A percentile compares a stretch with the other conserved stretches of the same genome.
These are phyloP conservation scores for Cabera pusaria DNA, from an alignment of 2,888 invertebrate species.

Conservation along the genomic window DNA sequence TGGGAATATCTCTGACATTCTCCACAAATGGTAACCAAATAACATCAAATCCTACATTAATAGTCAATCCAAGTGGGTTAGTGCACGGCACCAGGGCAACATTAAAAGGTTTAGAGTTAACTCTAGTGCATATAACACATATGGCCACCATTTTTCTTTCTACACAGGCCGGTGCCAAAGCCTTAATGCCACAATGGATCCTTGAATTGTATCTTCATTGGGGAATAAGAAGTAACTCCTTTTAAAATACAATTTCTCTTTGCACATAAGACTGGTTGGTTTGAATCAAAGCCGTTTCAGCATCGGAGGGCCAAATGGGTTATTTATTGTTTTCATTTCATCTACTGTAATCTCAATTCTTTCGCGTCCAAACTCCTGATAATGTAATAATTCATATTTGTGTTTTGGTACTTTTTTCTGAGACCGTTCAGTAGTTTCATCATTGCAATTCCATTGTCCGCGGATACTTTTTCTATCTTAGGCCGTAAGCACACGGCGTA, in stretches of 20 bases:
- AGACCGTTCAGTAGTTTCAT: too few relatives aligned
- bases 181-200: conserved; percentile 87
- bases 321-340: conserved; percentile 73
- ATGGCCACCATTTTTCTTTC: conserved; percentile 84
- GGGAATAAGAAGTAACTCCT: conserved; percentile 88
- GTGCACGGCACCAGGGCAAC: conserved; percentile 82
- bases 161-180: conserved; percentile 86
- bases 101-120: conserved; percentile 79
- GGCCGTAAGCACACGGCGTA: too few relatives aligned
- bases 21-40: conserved; percentile 87
- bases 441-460: too few relatives aligned
- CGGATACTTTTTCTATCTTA: too few relatives aligned
- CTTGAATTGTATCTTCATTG: conserved; percentile 84
- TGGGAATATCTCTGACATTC: conserved; percentile 74
- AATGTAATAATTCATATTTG: conserved; percentile 62
- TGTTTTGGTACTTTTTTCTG: too few relatives aligned
- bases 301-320: conserved; percentile 78
- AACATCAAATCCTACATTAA: conserved; percentile 87
- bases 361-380: conserved; percentile 67
- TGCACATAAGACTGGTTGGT: conserved; percentile 72
- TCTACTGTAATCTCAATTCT: conserved; percentile 72
- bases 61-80: conserved; percentile 76
- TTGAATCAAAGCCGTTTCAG: conserved; percentile 85
- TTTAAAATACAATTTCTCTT: conserved; percentile 81
- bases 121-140: conserved; percentile 85